A percentile compares a stretch with the other conserved stretches of the same genome.
These are phyloP conservation scores for Varroa destructor DNA, from an alignment of 1,140 invertebrate species.

Conservation along the genomic window DNA sequence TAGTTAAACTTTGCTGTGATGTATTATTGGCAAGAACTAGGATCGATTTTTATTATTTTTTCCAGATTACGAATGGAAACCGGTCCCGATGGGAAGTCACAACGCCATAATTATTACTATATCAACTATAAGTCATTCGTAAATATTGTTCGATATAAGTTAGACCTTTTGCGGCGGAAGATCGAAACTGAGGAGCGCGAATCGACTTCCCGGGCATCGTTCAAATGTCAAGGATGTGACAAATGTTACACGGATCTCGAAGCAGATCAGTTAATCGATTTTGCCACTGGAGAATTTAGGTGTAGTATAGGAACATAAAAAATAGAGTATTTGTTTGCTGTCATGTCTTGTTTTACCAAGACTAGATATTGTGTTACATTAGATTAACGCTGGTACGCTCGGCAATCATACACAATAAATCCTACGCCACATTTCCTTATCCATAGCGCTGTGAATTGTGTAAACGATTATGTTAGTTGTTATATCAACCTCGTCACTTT, in stretches of 20 bases:
- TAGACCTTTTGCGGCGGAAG: constrained; percentile 84
- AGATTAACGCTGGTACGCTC: too few species aligned
- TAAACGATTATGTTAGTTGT: too few species aligned
- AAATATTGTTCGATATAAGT: constrained; percentile 85
- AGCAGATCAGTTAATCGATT: constrained; percentile 82
- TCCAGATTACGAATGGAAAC: constrained; percentile 81
- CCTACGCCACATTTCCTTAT: too few species aligned
- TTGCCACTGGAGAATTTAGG: constrained; percentile 60
- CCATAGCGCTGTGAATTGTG: too few species aligned
- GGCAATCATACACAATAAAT: too few species aligned
- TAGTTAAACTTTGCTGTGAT: too few species aligned
- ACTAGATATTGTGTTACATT: too few species aligned
- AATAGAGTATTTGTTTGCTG: too few species aligned
- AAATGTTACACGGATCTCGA: constrained; percentile 68
- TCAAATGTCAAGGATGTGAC: constrained; percentile 74
- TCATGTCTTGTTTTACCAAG: too few species aligned
- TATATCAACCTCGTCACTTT: too few species aligned
- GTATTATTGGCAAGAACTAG: too few species aligned
- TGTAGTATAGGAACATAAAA: not conserved
- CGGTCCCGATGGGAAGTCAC: constrained; percentile 81
- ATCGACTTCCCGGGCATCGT: constrained; percentile 83
- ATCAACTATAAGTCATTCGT: constrained; percentile 95
- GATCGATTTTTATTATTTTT: not conserved
- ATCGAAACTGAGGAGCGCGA: constrained; percentile 88
- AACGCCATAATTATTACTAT: constrained; percentile 93